Percentiles rank a stretch among this genome's conserved stretches.
Conservation (phyloP, 2,797 vertebrate species). For the Eremophila alpestris region DNA sequence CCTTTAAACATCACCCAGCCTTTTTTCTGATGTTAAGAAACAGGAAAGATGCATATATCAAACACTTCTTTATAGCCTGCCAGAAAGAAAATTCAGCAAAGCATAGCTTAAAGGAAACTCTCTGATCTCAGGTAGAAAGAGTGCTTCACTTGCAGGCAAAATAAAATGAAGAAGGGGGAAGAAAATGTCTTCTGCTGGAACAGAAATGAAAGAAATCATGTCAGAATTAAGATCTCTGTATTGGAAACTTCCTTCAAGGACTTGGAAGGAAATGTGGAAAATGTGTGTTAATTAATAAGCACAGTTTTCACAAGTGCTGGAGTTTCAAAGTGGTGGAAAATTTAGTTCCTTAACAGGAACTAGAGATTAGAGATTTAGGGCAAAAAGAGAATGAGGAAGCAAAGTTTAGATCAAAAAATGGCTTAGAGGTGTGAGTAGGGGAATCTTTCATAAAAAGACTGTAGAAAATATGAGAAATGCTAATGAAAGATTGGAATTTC, state of each 20-base stretch:
- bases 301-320: neutral
- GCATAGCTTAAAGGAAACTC: conserved; percentile 10
- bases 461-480: neutral
- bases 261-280: conserved; percentile 19
- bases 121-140: conserved; percentile 46
- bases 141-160: conserved; percentile 19
- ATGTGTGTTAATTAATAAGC: neutral
- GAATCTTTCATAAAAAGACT: neutral
- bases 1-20: neutral
- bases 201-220: conserved; percentile 14
- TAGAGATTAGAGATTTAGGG: neutral
- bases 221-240: neutral
- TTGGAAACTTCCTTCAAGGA: conserved; percentile 32
- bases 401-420: neutral
- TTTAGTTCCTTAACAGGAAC: neutral
- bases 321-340: conserved; percentile 10
- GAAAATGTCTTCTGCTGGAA: conserved; percentile 20
- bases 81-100: conserved; percentile 20
- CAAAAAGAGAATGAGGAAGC: neutral
- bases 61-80: conserved; percentile 5
- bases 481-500: neutral
- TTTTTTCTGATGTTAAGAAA: neutral
- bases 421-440: neutral
- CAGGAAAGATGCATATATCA: neutral
- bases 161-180: neutral